Base-by-base conservation (phyloP, 2,113 vertebrate genomes). In the Zosterops japonicus region DNA sequence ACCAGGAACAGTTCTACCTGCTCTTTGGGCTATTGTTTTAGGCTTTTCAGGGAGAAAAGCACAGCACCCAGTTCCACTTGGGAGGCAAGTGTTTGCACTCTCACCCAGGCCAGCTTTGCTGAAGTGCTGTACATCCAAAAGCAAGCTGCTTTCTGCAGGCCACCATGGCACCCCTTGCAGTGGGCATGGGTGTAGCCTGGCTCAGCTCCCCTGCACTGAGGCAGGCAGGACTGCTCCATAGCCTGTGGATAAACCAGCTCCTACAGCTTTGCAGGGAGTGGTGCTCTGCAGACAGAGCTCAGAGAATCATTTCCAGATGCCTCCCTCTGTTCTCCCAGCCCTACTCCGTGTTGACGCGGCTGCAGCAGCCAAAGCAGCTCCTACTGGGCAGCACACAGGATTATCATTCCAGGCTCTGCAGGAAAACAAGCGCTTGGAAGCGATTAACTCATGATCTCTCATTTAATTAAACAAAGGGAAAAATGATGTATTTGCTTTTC, bases 361-460 rank as follows among this genome's bases (percentile, higher is more conserved):
- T 53, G 83, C 7, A 1, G 83, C 94, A 89, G 95, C 94, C 95
- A 95, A 94, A 91, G 95, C 84, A 94, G 91, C 70, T 96, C 95
- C 94, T 96, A 79, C 96, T 65, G 94, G 91, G 94, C 94, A 94
- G 84, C 6, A 16, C 2, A 12, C 70, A 1, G 94, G 94, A 97
- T 96, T 95, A 96, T 89, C 94, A 96, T 95, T 95, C 95, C 96
- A 96, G 94, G 90, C 94, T 29, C 95, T 88, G 91, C 95, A 88
- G 93, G 91, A 96, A 96, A 96, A 96, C 94, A 96, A 91, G 91
- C 75, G 39, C 95, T 95, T 91, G 94, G 89, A 95, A 96, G 91
- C 56, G 75, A 94, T 97, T 96, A 95, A 94, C 95, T 95, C 94
- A 94, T 96, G 95, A 96, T 96, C 95, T 96, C 84, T 93, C 91